Conservation (phyloP, 2,113 vertebrate genomes). For the Corynorhinus townsendii region DNA sequence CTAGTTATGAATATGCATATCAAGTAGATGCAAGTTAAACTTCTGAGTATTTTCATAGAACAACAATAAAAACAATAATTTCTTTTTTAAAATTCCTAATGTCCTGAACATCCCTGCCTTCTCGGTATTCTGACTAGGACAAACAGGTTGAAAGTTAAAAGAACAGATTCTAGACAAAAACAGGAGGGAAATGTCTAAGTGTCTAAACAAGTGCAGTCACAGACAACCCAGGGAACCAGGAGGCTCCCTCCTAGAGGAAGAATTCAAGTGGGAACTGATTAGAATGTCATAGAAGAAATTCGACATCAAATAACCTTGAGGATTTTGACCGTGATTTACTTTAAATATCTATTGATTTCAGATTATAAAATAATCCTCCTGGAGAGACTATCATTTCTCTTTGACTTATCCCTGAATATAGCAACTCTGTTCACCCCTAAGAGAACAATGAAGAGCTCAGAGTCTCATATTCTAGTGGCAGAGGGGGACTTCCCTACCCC, state of each 20-base stretch:
- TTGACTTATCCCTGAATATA: background rate
- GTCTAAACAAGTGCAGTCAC: background rate
- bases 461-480: no score
- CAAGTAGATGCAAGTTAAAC: background rate
- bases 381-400: background rate
- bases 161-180: background rate
- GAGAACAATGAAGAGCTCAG: background rate
- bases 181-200: background rate
- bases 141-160: background rate
- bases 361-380: background rate
- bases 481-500: background rate
- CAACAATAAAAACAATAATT: background rate
- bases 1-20: background rate
- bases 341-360: background rate
- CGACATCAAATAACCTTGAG: background rate
- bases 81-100: background rate
- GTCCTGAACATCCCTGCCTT: background rate
- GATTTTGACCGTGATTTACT: background rate
- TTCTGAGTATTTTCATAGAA: conserved; percentile 21
- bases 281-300: background rate
- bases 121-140: background rate
- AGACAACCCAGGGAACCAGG: background rate
- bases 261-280: background rate
- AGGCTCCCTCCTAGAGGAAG: background rate
- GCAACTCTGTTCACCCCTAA: background rate